Evolutionary conservation across 2,113 vertebrate genomes (phyloP).

Genomic region (Lasiurus cinereus): DNA sequence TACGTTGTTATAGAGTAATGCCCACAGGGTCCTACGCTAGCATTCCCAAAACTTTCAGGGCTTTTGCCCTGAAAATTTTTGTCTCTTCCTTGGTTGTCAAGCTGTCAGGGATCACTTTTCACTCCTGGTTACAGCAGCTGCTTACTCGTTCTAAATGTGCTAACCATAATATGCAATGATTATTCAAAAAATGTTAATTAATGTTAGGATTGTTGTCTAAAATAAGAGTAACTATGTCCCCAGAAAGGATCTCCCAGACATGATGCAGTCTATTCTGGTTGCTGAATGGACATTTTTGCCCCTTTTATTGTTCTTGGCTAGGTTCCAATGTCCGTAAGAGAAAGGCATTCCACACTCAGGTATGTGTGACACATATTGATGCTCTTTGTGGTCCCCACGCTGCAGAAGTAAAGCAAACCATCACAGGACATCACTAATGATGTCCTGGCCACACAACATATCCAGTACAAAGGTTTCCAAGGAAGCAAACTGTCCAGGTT

Average conservation of each 20-base stretch:
- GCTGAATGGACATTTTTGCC: background rate
- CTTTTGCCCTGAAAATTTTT: background rate
- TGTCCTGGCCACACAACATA: background rate
- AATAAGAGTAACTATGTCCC: background rate
- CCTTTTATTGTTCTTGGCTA: background rate
- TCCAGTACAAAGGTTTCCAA: background rate
- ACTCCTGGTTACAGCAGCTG: background rate
- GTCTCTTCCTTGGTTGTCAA: background rate
- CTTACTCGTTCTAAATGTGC: background rate
- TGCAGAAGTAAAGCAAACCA: background rate
- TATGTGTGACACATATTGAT: background rate
- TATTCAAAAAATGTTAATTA: background rate
- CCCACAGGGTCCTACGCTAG: background rate
- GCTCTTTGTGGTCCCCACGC: background rate
- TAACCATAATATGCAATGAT: background rate
- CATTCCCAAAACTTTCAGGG: background rate
- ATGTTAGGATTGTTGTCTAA: conserved; percentile 19
- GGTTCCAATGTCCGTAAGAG: background rate
- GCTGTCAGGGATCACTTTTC: background rate
- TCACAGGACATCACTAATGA: background rate
- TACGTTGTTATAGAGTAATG: background rate
- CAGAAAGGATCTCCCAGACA: background rate
- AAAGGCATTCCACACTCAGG: background rate
- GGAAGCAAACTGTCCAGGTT: background rate
- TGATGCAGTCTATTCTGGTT: background rate